phyloP scores from a whole-genome alignment of 2,888 invertebrate genomes.

The Caenorhabditis afra region DNA sequence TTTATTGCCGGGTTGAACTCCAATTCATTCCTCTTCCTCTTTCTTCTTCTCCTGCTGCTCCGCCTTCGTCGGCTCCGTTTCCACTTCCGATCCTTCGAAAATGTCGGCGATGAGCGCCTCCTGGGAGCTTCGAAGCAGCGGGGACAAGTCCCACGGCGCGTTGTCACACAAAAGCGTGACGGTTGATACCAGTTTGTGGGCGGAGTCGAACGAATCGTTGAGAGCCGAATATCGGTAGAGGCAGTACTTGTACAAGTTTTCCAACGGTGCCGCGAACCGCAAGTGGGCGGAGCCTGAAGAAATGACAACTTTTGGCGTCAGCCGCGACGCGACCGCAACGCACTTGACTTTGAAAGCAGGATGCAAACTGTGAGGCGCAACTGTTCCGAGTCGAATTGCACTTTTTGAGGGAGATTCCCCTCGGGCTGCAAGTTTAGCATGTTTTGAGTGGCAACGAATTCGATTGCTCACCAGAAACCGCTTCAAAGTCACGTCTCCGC shows the following conservation, averaged over 20 bases:
- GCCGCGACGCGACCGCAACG: too few species aligned
- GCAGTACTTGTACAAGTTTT: constrained; percentile 65
- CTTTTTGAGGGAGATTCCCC: constrained; percentile 1
- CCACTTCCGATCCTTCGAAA: neutral
- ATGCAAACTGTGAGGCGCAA: constrained; percentile 66
- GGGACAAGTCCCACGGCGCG: constrained; percentile 28
- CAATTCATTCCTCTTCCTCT: neutral
- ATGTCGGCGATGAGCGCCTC: constrained; percentile 18
- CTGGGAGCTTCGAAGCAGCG: constrained; percentile 17
- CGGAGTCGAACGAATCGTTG: constrained; percentile 24
- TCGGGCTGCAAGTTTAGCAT: constrained; percentile 27
- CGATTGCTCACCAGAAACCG: constrained; percentile 28
- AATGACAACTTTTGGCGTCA: too few species aligned
- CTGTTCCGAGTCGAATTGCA: constrained; percentile 62
- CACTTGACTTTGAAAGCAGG: constrained; percentile 63
- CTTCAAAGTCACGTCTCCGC: constrained; percentile 26
- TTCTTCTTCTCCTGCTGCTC: neutral
- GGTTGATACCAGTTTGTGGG: neutral
- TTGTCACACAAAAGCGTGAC: constrained; percentile 12
- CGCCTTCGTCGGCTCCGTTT: too few species aligned
- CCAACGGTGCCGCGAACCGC: constrained; percentile 54
- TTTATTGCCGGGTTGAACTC: constrained; percentile 9
- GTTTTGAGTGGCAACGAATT: neutral
- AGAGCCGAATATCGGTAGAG: constrained; percentile 57
- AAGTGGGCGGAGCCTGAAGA: constrained; percentile 35